Percentiles rank a stretch among this genome's conserved stretches.
Conservation (phyloP, 2,113 vertebrate genomes). For the Smithornis capensis region DNA sequence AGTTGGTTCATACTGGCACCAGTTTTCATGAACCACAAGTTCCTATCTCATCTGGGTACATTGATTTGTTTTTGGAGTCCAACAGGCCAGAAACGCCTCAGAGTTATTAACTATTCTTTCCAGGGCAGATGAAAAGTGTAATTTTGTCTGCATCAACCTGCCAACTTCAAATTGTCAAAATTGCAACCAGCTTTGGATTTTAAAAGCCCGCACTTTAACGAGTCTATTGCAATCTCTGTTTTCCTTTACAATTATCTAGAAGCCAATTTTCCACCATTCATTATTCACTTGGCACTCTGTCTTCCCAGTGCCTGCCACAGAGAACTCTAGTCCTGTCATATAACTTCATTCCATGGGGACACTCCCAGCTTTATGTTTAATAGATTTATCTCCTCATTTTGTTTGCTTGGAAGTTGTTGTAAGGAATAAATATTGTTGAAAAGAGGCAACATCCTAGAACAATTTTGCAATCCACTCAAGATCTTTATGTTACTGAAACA, state of each 20-base stretch:
- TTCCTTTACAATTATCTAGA: conserved; percentile 16
- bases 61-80: not conserved
- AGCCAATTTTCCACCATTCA: conserved; percentile 21
- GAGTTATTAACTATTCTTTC: conserved; percentile 35
- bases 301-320: not conserved
- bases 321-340: not conserved
- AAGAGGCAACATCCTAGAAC: not conserved
- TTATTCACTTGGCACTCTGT: conserved; percentile 2
- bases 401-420: not conserved
- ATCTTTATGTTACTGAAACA: not conserved
- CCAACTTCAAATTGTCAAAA: conserved; percentile 39
- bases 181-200: conserved; percentile 33
- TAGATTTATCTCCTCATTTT: not conserved
- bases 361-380: conserved; percentile 21
- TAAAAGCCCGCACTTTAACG: conserved; percentile 8
- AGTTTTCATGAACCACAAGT: not conserved
- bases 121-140: conserved; percentile 32
- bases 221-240: conserved; percentile 4
- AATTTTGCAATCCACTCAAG: not conserved
- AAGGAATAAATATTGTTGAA: not conserved
- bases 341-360: not conserved
- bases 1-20: not conserved
- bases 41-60: not conserved
- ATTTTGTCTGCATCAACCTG: conserved; percentile 36
- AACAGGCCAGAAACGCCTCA: not conserved